Conservation (phyloP, 2,113 vertebrate genomes). For the Suncus etruscus region DNA sequence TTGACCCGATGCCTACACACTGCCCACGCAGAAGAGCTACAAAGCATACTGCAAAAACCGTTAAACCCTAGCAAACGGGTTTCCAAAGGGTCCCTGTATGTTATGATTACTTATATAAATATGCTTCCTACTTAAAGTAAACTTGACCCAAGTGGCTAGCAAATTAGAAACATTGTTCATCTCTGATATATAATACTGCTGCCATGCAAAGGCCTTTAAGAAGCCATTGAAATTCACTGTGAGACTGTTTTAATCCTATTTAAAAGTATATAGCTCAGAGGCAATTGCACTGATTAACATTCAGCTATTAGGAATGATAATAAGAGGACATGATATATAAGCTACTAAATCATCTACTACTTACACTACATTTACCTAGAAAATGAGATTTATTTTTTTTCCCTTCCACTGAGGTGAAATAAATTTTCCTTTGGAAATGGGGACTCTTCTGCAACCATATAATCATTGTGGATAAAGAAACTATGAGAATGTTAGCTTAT, state of each 20-base stretch:
- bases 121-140: constrained; percentile 71
- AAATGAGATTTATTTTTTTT: constrained; percentile 45
- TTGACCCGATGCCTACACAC: constrained; percentile 54
- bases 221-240: constrained; percentile 74
- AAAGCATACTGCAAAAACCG: constrained; percentile 65
- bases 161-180: constrained; percentile 70
- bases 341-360: constrained; percentile 48
- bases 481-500: constrained; percentile 10
- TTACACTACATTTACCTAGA: constrained; percentile 30
- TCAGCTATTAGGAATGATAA: constrained; percentile 54
- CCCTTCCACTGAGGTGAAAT: constrained; percentile 12
- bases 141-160: constrained; percentile 65
- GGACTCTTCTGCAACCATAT: constrained; percentile 27
- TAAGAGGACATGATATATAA: constrained; percentile 15
- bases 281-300: constrained; percentile 60
- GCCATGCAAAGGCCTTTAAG: constrained; percentile 64
- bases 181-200: constrained; percentile 60
- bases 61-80: constrained; percentile 60
- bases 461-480: constrained; percentile 25
- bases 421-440: constrained; percentile 41
- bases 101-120: constrained; percentile 61
- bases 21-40: constrained; percentile 50
- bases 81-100: constrained; percentile 63
- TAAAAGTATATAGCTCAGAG: constrained; percentile 65
- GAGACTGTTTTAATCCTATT: constrained; percentile 65